Evolutionary conservation across 2,797 vertebrate species (phyloP).

Genomic region (Myioborus melanocephalus): DNA sequence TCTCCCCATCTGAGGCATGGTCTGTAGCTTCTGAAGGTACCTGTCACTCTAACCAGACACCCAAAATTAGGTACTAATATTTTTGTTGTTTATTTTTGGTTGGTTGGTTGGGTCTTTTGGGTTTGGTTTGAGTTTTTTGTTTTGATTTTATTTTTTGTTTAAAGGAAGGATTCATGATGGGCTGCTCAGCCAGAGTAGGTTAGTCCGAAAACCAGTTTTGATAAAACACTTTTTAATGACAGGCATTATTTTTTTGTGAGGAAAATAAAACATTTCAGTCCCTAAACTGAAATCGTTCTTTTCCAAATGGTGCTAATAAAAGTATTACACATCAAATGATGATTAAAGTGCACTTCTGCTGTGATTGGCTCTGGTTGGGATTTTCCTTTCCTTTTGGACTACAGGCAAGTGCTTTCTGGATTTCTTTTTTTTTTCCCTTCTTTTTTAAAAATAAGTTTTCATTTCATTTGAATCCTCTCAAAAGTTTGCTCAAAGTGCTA

Average conservation of each 20-base stretch:
- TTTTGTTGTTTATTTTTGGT: background rate
- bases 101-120: background rate
- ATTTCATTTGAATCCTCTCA: background rate
- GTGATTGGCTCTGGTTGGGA: background rate
- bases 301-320: background rate
- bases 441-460: background rate
- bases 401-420: background rate
- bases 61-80: background rate
- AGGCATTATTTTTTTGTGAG: background rate
- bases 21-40: background rate
- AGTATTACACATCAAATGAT: background rate
- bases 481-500: background rate
- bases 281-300: background rate
- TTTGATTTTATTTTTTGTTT: background rate
- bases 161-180: background rate
- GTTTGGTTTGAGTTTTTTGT: background rate
- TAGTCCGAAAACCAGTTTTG: background rate
- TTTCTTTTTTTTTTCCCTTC: background rate
- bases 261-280: background rate
- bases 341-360: background rate
- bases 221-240: background rate
- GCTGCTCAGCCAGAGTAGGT: background rate
- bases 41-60: background rate
- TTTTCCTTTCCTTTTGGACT: background rate
- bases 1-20: background rate